Conservation (phyloP, 2,113 vertebrate genomes). For the Channa argus region DNA sequence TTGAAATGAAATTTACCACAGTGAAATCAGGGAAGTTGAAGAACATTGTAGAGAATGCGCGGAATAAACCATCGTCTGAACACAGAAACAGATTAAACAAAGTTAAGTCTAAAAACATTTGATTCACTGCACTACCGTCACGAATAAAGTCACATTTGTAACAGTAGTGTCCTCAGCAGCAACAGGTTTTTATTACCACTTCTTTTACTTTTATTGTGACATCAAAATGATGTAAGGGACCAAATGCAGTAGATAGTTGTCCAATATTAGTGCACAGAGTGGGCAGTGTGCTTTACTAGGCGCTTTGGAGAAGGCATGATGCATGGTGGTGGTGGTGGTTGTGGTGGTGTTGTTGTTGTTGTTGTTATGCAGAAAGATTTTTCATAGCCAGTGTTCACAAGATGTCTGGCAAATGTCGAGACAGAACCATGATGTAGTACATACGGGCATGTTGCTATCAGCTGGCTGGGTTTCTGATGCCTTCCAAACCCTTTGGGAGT, state of each 20-base stretch:
- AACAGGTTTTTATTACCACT: background rate
- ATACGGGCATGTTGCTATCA: background rate
- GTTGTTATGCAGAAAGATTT: slow-evolving; percentile 44
- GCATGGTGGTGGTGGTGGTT: slow-evolving; percentile 8
- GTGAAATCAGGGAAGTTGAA: no score
- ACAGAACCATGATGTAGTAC: slow-evolving; percentile 27
- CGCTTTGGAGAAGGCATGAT: slow-evolving; percentile 17
- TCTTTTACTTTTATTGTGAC: slow-evolving; percentile 10
- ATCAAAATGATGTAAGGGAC: slow-evolving; percentile 27
- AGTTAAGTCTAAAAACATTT: slow-evolving; percentile 13
- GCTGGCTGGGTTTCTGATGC: slow-evolving; percentile 21
- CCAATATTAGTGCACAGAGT: background rate
- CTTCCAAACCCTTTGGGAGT: slow-evolving; percentile 29
- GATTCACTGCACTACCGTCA: background rate
- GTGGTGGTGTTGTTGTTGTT: background rate
- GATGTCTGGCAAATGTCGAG: slow-evolving; percentile 24
- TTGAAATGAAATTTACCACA: no score
- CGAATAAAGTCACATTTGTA: background rate
- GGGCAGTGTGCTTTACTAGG: slow-evolving; percentile 16
- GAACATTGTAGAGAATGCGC: no score
- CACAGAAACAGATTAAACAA: slow-evolving; percentile 1
- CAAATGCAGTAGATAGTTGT: slow-evolving; percentile 10
- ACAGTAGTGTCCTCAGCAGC: background rate
- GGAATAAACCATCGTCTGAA: no score
- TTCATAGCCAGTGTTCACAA: slow-evolving; percentile 25